Evolutionary conservation across 2,113 vertebrate species (phyloP), one percentile per base, ranked within the genome.

Genomic region (Stigmatopora argus): DNA sequence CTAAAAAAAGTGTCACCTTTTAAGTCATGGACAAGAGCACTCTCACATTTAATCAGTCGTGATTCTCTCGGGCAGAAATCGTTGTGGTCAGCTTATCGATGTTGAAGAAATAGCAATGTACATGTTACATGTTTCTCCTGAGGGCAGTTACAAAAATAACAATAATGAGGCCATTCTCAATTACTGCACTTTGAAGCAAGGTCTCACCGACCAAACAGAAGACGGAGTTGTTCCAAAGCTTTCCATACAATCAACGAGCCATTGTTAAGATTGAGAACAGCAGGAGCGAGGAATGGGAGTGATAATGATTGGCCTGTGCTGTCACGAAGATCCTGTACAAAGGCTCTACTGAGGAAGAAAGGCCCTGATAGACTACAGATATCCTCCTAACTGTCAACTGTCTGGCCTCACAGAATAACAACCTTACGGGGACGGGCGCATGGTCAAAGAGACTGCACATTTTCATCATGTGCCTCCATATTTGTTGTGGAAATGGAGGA

Each of bases 201-300:
- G 92, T 91, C 86, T 91, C 92, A 92, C 92, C 92, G 92, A 92
- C 92, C 94, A 86, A 95, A 96, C 95, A 96, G 92, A 95, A 92
- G 92, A 92, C 90, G 91, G 93, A 94, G 97, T 97, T 95, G 95
- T 96, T 93, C 92, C 92, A 89, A 90, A 92, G 93, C 93, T 95
- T 93, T 96, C 92, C 92, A 94, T 95, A 97, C 93, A 97, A 99
- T 97, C 95, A 98, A 96, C 95, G 95, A 95, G 90, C 93, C 95
- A 97, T 98, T 98, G 96, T 98, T 92, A 92, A 89, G 82, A 92
- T 94, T 95, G 93, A 96, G 91, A 94, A 94, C 93, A 93, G 93
- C 93, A 91, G 88, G 90, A 90, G 89, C 90, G 87, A 89, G 93
- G 93, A 96, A 94, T 92, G 91, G 92, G 87, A 89, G 90, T 92